phyloP scores from a whole-genome alignment of 2,113 vertebrate species.

The Pelecanoides urinatrix region DNA sequence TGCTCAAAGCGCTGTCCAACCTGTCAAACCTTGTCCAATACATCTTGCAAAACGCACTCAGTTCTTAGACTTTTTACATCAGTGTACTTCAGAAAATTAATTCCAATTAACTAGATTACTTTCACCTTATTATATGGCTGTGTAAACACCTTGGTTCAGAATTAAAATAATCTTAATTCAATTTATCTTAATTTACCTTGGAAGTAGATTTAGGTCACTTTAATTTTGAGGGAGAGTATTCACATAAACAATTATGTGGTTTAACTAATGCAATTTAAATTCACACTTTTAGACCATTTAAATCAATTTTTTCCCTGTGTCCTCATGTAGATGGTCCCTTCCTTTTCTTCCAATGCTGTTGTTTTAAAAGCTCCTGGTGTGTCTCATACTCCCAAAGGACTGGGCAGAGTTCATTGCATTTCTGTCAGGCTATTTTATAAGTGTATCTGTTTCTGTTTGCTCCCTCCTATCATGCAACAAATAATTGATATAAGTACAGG shows the following conservation, averaged over 20 bases:
- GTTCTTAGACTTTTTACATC: neutral
- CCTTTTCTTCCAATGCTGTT: neutral
- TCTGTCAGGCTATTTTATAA: neutral
- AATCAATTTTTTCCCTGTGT: neutral
- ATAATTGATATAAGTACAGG: neutral
- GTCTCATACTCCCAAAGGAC: accelerated
- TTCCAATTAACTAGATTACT: neutral
- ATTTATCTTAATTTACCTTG: neutral
- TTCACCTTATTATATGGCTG: neutral
- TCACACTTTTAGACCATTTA: neutral
- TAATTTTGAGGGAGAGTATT: neutral
- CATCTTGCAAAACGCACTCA: neutral
- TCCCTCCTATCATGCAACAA: neutral
- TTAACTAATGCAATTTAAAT: neutral
- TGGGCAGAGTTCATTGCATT: neutral
- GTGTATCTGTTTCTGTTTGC: neutral
- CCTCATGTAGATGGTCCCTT: neutral
- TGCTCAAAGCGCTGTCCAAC: neutral
- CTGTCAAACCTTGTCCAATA: too few relatives aligned
- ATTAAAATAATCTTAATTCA: neutral
- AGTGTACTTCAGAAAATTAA: neutral
- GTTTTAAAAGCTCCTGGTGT: neutral
- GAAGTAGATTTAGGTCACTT: neutral
- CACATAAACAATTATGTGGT: neutral
- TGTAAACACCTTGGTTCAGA: neutral